Conservation (phyloP, 2,888 invertebrate genomes). For the Vanessa cardui region DNA sequence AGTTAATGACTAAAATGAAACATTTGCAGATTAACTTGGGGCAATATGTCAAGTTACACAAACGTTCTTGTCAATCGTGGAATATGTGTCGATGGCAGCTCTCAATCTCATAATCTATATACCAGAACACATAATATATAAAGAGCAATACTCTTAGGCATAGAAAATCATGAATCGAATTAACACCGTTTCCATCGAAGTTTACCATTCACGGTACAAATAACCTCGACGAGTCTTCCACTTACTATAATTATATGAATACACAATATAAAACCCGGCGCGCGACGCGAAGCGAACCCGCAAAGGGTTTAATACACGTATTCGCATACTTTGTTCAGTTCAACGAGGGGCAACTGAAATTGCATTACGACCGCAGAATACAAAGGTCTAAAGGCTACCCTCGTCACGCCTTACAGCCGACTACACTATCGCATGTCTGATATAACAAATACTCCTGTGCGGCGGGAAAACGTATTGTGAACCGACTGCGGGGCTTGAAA, state of each 20-base stretch:
- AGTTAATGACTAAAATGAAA: no score
- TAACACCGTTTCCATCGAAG: no score
- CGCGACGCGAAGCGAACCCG: background rate
- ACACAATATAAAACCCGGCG: background rate
- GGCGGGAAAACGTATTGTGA: background rate
- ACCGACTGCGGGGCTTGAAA: background rate
- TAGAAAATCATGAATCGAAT: no score
- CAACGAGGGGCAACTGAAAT: slow-evolving; percentile 4
- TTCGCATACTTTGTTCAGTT: slow-evolving; percentile 7
- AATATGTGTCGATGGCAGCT: no score
- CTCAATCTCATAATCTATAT: no score
- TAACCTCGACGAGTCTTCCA: background rate
- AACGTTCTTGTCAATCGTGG: no score
- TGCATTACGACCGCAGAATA: slow-evolving; percentile 14
- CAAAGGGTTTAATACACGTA: slow-evolving; percentile 1
- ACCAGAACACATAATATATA: no score
- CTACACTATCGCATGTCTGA: background rate
- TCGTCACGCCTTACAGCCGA: background rate
- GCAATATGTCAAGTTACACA: no score
- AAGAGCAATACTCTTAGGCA: no score
- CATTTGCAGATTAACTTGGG: no score
- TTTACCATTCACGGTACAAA: background rate
- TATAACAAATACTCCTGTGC: background rate
- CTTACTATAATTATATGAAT: background rate
- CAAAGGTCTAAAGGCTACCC: slow-evolving; percentile 6